phyloP scores from a whole-genome alignment of 1,140 invertebrate species.

The Panulirus ornatus region DNA sequence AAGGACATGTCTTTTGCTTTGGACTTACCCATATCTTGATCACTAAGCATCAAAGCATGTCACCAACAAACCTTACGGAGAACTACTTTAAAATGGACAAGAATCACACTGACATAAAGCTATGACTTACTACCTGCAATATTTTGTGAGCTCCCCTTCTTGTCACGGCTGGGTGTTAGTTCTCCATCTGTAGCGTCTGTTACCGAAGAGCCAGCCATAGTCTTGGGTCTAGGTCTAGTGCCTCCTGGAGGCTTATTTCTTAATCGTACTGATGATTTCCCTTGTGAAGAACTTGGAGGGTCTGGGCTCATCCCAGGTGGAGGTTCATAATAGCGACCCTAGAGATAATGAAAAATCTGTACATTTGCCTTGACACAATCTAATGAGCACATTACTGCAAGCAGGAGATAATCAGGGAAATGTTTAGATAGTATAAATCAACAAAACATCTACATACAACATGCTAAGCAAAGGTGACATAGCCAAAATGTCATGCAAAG shows the following conservation, averaged over 20 bases:
- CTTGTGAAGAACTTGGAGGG: conserved; percentile 57
- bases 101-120: not conserved
- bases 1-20: not conserved
- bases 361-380: not conserved
- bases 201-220: conserved; percentile 68
- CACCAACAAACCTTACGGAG: too few relatives aligned
- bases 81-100: conserved; percentile 5
- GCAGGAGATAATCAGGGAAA: too few relatives aligned
- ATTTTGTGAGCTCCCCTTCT: conserved; percentile 74
- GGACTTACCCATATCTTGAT: conserved; percentile 34
- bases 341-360: not conserved
- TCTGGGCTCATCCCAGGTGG: conserved; percentile 64
- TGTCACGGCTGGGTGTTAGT: conserved; percentile 51
- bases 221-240: conserved; percentile 70
- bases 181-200: conserved; percentile 37
- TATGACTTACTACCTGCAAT: conserved; percentile 59
- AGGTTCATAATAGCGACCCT: conserved; percentile 70
- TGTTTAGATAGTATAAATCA: conserved; percentile 2
- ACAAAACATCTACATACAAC: conserved; percentile 12
- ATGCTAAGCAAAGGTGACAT: conserved; percentile 41
- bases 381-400: not conserved
- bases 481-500: conserved; percentile 37
- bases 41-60: not conserved
- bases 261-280: conserved; percentile 68
- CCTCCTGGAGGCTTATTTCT: conserved; percentile 69